Conservation (phyloP, 2,888 invertebrate genomes). For the Chrysina gloriosa region DNA sequence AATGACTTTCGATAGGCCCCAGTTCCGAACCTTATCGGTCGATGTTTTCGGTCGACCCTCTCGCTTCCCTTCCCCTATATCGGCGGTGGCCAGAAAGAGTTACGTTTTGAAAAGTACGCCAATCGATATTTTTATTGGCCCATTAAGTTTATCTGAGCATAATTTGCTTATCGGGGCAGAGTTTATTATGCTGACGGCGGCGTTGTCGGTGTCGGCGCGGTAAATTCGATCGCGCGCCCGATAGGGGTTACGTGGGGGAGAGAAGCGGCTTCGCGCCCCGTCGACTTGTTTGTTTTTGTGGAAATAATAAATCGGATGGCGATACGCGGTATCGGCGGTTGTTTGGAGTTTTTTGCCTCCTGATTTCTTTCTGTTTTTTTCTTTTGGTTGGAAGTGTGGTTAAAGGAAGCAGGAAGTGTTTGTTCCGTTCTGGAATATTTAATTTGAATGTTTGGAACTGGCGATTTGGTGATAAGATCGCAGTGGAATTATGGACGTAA, state of each 20-base stretch:
- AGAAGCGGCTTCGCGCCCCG: too few relatives aligned
- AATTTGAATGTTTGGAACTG: too few relatives aligned
- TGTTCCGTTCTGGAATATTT: too few relatives aligned
- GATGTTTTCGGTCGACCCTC: neutral
- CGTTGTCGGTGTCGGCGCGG: neutral
- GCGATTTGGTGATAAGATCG: too few relatives aligned
- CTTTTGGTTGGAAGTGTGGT: neutral
- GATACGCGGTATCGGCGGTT: neutral
- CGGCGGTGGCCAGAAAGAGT: neutral
- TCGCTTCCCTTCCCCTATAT: neutral
- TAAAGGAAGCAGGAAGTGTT: too few relatives aligned
- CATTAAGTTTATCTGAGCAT: conserved; percentile 41
- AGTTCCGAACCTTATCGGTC: conserved; percentile 1
- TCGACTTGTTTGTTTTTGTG: conserved; percentile 9
- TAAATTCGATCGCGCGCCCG: conserved; percentile 17
- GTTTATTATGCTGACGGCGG: conserved; percentile 30
- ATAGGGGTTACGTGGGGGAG: too few relatives aligned
- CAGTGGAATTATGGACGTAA: too few relatives aligned
- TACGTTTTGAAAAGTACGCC: conserved; percentile 21
- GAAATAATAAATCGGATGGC: conserved; percentile 11
- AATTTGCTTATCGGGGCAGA: conserved; percentile 32
- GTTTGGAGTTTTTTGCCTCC: neutral
- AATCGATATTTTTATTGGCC: conserved; percentile 42
- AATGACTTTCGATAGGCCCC: neutral
- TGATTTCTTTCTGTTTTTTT: neutral